phyloP scores from a whole-genome alignment of 2,113 vertebrate genomes.

The Stegastes partitus region DNA sequence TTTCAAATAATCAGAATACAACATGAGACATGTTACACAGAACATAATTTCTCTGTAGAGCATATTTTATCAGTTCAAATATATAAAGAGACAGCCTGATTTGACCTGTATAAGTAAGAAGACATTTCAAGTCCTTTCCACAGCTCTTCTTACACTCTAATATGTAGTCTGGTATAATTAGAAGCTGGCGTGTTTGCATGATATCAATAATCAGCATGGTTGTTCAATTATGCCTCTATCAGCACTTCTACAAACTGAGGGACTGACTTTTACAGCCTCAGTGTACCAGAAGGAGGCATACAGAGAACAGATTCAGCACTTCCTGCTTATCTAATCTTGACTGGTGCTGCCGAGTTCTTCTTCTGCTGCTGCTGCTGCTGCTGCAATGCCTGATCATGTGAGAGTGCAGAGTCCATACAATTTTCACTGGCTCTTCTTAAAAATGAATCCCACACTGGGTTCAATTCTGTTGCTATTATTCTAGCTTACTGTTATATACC shows the following conservation, averaged over 20 bases:
- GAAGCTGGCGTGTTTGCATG: conserved; percentile 73
- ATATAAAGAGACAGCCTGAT: conserved; percentile 16
- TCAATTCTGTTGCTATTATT: not conserved
- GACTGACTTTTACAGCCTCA: conserved; percentile 73
- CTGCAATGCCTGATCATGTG: conserved; percentile 50
- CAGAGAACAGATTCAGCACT: conserved; percentile 84
- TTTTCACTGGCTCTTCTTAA: conserved; percentile 34
- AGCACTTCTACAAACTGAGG: conserved; percentile 78
- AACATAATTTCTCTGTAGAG: not conserved
- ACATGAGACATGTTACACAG: not conserved
- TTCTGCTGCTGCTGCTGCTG: conserved; percentile 45
- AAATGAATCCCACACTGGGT: conserved; percentile 14
- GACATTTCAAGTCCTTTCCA: conserved; percentile 37
- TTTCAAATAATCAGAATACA: not conserved
- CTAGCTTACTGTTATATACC: not conserved
- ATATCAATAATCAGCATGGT: conserved; percentile 84
- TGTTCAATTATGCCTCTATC: conserved; percentile 83
- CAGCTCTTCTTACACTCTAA: conserved; percentile 39
- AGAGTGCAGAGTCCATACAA: conserved; percentile 49
- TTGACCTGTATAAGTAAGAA: conserved; percentile 26
- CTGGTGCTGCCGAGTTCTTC: conserved; percentile 64
- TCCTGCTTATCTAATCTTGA: conserved; percentile 85
- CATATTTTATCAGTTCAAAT: conserved; percentile 13
- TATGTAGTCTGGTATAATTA: conserved; percentile 76
- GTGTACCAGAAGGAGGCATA: conserved; percentile 67